Percentiles rank a stretch among this genome's conserved stretches.
These are phyloP conservation scores for Daubentonia madagascariensis DNA, from an alignment of 2,113 vertebrate genomes.

Conservation along the genomic window DNA sequence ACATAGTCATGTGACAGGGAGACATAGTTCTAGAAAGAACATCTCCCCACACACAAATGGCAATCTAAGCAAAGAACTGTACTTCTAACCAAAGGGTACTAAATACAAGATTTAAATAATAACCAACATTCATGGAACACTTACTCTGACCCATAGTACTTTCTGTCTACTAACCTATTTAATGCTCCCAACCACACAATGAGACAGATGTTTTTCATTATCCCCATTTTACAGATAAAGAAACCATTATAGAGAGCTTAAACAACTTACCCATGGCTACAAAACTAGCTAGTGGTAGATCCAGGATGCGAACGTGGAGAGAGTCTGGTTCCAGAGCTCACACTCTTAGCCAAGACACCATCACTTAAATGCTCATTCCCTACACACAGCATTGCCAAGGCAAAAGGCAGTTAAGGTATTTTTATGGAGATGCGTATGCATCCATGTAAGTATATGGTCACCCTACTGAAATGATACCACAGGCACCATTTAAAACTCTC, in stretches of 20 bases:
- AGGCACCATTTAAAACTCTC: not conserved
- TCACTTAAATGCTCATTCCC: not conserved
- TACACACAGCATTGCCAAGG: not conserved
- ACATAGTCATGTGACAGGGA: constrained; percentile 75
- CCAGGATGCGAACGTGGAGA: not conserved
- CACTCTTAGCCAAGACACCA: not conserved
- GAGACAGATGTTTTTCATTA: not conserved
- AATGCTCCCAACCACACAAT: not conserved
- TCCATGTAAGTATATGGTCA: not conserved
- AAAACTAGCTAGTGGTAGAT: not conserved
- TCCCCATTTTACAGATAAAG: not conserved
- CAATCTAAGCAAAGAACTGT: constrained; percentile 49
- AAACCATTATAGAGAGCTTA: not conserved
- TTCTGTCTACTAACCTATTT: not conserved
- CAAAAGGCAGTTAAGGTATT: not conserved
- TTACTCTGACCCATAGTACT: not conserved
- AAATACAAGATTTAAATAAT: not conserved
- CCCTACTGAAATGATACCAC: not conserved
- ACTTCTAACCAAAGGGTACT: constrained; percentile 19
- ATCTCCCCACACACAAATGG: constrained; percentile 78
- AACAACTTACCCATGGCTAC: not conserved
- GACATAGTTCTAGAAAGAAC: constrained; percentile 78
- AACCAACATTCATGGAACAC: not conserved
- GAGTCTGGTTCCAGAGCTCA: not conserved
- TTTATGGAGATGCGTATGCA: not conserved